Base-by-base conservation (phyloP, 1,140 invertebrate genomes). In the Trachelipus rathkii region DNA sequence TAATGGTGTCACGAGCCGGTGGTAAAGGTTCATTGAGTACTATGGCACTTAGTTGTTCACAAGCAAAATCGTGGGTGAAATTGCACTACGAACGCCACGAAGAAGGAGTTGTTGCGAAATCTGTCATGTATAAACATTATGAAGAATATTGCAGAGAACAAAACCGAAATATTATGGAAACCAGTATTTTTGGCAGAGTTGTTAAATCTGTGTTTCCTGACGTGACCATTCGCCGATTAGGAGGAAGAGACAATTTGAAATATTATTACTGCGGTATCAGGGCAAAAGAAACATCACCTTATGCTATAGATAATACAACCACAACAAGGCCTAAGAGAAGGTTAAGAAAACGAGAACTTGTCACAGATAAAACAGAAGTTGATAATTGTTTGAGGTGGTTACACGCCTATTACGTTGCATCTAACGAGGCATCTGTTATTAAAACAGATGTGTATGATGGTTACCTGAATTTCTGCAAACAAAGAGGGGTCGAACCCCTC, bases 201-300 rank as follows among this genome's bases (percentile, higher is more conserved):
- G 80, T 81, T 24, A 81, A 81, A 45, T 77, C 75, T 19, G 80
- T 81, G 15, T 81, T 81, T 60, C 80, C 77, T 8, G 80, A 79
- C 73, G 80, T 81, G 11, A 81, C 75, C 11, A 81, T 81, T 46
- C 72, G 80, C 4, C 21, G 80, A 0, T 72, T 81, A n/a, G 80
- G 80, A 2, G 80, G 80, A 10, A 45, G 80, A 9, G 80, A 81
- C 46, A 81, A 81, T 66, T 73, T 81, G 3, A 81, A 81, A 66
- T 81, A 81, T 69, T 81, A 81, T 66, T 81, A 81, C 44, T 81
- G 80, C 11, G 80, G 80, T 69, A 81, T 81, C 67, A 77, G 78
- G 45, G 80, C 80, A 10, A 78, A 81, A 69, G 77, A 78, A 33
- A 69, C 69, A 6, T 78, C 77, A 8, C 80, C 80, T 23, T 72